phyloP scores from a whole-genome alignment of 2,888 invertebrate species.

The Callinectes sapidus region DNA sequence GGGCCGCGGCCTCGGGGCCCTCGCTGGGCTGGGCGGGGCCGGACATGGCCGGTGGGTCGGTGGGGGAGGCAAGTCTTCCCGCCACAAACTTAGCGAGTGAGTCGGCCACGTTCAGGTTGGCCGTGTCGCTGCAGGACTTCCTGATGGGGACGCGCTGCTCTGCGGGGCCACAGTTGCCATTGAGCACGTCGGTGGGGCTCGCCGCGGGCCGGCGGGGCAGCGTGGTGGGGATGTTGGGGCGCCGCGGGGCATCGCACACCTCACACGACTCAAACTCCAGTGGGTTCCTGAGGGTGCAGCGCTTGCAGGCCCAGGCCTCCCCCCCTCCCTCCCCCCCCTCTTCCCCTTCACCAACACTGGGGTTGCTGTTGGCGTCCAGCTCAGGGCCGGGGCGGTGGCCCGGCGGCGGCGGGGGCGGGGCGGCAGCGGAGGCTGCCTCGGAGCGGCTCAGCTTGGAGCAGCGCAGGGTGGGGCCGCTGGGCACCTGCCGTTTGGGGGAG shows the following conservation, averaged over 20 bases:
- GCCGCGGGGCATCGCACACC: conserved; percentile 68
- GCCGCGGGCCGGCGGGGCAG: conserved; percentile 54
- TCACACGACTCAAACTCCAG: conserved; percentile 64
- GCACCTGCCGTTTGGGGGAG: conserved; percentile 66
- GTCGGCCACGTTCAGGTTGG: conserved; percentile 64
- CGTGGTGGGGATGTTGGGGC: conserved; percentile 67
- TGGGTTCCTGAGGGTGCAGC: conserved; percentile 69
- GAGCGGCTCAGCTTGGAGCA: conserved; percentile 66
- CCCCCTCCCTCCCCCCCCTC: conserved; percentile 58
- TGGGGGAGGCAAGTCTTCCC: conserved; percentile 56
- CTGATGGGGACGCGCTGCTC: conserved; percentile 34
- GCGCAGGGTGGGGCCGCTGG: conserved; percentile 50
- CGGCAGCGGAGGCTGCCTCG: conserved; percentile 51
- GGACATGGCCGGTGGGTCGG: conserved; percentile 40
- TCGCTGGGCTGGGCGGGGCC: conserved; percentile 44
- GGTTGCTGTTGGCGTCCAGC: conserved; percentile 58
- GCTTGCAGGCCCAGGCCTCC: conserved; percentile 67
- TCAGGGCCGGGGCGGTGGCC: background rate
- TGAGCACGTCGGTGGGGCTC: conserved; percentile 47
- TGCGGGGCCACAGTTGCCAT: conserved; percentile 56
- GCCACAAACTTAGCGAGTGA: conserved; percentile 66
- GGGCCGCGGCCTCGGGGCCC: conserved; percentile 46
- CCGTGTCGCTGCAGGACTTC: conserved; percentile 56
- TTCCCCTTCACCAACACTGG: conserved; percentile 48
- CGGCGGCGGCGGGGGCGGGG: background rate